phyloP scores from a whole-genome alignment of 2,113 vertebrate genomes.

The Eptesicus fuscus region DNA sequence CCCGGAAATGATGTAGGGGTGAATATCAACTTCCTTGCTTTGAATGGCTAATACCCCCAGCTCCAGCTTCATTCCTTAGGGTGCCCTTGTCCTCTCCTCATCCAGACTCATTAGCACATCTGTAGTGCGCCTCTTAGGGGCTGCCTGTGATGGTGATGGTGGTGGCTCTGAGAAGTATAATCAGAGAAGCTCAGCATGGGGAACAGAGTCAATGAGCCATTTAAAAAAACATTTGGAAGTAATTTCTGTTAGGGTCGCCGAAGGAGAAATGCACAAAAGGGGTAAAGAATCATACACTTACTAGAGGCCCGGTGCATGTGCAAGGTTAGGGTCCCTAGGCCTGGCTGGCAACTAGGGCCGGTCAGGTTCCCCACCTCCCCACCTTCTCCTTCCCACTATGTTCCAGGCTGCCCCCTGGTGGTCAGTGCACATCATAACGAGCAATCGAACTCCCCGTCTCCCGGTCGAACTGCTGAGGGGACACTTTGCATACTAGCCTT shows the following conservation, averaged over 20 bases:
- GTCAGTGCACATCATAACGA: no score
- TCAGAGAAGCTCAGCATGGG: background rate
- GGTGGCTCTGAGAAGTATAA: background rate
- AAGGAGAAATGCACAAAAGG: no score
- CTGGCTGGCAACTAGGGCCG: no score
- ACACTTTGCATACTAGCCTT: no score
- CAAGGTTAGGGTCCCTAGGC: no score
- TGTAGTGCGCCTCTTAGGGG: rapidly evolving
- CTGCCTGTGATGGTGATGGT: rapidly evolving
- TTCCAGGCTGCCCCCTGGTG: no score
- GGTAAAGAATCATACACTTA: no score
- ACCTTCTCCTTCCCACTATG: no score
- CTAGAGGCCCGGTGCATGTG: no score
- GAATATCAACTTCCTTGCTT: background rate
- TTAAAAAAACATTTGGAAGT: background rate
- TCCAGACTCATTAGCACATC: background rate
- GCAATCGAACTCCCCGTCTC: no score
- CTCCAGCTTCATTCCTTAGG: background rate
- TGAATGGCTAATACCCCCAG: background rate
- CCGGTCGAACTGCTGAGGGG: no score
- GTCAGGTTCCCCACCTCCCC: no score
- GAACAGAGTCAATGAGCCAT: background rate
- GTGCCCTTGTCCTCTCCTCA: background rate
- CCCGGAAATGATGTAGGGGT: background rate
- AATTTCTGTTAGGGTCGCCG: background rate